Conservation (phyloP, 2,797 vertebrate species). For the Enteromius afrohamiltoni region DNA sequence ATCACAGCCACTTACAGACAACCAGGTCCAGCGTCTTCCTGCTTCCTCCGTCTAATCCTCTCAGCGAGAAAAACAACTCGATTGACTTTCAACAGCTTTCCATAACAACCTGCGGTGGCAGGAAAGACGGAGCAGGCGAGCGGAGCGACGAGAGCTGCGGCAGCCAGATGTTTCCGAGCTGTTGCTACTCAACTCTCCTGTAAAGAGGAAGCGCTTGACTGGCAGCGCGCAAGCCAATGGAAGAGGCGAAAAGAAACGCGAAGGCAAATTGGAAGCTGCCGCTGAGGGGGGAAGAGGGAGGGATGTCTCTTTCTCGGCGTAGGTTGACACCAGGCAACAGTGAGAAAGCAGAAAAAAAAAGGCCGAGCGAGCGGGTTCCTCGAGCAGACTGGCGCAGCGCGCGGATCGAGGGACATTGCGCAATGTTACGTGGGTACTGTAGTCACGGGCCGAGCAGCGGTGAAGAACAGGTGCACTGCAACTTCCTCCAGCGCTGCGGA, state of each 20-base stretch:
- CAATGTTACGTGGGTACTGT: conserved; percentile 81
- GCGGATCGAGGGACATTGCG: conserved; percentile 70
- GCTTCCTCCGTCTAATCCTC: conserved; percentile 71
- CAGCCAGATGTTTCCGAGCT: conserved; percentile 94
- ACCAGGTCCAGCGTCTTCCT: conserved; percentile 76
- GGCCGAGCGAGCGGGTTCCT: conserved; percentile 77
- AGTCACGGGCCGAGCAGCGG: conserved; percentile 67
- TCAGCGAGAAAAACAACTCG: conserved; percentile 67
- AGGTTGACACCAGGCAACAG: conserved; percentile 83
- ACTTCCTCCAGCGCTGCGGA: conserved; percentile 44
- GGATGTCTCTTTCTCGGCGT: conserved; percentile 79
- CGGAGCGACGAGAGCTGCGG: conserved; percentile 87
- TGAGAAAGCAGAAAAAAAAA: conserved; percentile 75
- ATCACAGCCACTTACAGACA: conserved; percentile 80
- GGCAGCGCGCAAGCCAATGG: conserved; percentile 81
- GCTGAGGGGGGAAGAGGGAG: conserved; percentile 73
- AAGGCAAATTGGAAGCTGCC: conserved; percentile 81
- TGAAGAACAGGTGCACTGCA: conserved; percentile 66
- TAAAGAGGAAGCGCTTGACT: conserved; percentile 77
- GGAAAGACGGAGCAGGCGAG: conserved; percentile 72
- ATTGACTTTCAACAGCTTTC: conserved; percentile 81
- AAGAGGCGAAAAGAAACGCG: conserved; percentile 73
- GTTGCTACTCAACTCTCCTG: conserved; percentile 85
- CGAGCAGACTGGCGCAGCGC: conserved; percentile 79
- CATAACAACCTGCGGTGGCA: conserved; percentile 80